Conservation (phyloP, 2,797 vertebrate species). For the Rachycentron canadum region DNA sequence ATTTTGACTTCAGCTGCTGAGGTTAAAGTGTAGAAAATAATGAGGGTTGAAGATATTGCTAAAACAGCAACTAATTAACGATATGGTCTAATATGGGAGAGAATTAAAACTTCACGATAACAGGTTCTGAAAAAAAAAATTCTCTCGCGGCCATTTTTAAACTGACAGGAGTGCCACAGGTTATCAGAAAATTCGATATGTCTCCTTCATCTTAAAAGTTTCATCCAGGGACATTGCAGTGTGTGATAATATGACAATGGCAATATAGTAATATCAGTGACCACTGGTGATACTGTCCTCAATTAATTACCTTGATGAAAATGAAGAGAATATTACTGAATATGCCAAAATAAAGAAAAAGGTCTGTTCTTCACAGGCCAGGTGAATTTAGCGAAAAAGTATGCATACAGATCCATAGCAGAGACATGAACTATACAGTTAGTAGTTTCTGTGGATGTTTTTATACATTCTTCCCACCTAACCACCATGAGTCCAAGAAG, state of each 20-base stretch:
- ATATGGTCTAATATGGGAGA: conserved; percentile 7
- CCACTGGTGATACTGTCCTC: neutral
- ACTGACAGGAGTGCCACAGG: neutral
- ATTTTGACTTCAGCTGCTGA: conserved; percentile 3
- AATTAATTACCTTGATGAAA: neutral
- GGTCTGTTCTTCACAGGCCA: neutral
- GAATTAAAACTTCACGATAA: conserved; percentile 6
- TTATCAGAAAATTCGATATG: neutral
- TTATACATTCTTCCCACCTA: neutral
- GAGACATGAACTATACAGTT: neutral
- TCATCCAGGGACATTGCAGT: neutral
- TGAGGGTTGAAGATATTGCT: neutral
- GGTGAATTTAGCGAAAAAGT: neutral
- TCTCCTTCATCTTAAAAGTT: neutral
- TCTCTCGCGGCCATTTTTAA: neutral
- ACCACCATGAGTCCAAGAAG: neutral
- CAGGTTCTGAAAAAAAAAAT: neutral
- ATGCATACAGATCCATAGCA: neutral
- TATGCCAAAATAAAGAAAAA: neutral
- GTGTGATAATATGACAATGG: neutral
- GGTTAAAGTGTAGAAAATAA: neutral
- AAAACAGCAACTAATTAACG: conserved; percentile 26
- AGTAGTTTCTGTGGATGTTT: neutral
- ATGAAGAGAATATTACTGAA: neutral
- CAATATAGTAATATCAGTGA: no score